phyloP scores from a whole-genome alignment of 2,797 vertebrate genomes.

The Coreius guichenoti region DNA sequence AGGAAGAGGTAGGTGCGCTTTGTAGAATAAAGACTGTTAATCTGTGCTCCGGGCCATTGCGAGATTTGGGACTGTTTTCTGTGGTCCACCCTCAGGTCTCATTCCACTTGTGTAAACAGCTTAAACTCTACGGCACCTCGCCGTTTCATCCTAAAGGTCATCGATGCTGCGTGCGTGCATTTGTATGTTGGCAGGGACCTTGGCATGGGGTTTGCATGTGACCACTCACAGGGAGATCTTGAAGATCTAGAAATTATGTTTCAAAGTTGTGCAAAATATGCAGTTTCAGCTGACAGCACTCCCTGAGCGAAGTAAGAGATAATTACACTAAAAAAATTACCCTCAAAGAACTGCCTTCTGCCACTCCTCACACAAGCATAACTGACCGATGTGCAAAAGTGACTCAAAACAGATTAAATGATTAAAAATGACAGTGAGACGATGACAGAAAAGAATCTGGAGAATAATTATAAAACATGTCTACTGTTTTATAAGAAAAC shows the following conservation, averaged over 20 bases:
- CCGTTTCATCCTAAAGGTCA: background rate
- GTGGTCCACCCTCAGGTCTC: conserved; percentile 54
- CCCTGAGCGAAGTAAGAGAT: background rate
- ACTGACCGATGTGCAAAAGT: background rate
- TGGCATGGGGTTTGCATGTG: background rate
- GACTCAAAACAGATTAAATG: conserved; percentile 18
- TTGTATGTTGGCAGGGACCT: background rate
- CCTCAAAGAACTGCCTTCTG: conserved; percentile 2
- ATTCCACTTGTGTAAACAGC: conserved; percentile 68
- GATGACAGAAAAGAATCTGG: conserved; percentile 6
- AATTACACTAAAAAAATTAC: background rate
- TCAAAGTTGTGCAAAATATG: background rate
- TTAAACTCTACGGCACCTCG: background rate
- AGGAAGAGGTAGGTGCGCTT: conserved; percentile 57
- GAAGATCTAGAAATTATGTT: background rate
- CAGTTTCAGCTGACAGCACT: background rate
- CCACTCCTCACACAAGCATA: conserved; percentile 1
- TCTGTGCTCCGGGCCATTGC: conserved; percentile 71
- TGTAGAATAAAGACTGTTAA: conserved; percentile 67
- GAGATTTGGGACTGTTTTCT: conserved; percentile 59
- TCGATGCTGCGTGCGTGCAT: background rate
- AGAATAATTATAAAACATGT: conserved; percentile 7
- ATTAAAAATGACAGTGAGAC: background rate
- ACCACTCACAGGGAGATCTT: background rate
- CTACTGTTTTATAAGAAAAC: background rate